phyloP scores from a whole-genome alignment of 2,113 vertebrate genomes.

The Nothocercus julius region DNA sequence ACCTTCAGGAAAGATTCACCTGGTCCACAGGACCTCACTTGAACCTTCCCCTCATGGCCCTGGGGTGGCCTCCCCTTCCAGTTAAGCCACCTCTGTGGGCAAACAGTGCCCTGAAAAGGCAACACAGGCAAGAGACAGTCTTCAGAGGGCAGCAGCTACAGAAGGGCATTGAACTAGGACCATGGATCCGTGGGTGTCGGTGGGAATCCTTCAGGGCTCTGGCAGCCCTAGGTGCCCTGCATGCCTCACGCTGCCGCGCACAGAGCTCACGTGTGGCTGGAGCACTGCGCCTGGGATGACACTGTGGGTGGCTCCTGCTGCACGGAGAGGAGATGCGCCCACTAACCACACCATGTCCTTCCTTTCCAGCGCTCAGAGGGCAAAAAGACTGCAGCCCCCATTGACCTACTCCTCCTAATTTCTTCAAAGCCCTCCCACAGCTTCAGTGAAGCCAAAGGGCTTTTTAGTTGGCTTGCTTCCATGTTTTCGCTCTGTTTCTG shows the following conservation, averaged over 20 bases:
- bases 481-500: background rate
- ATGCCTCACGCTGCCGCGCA: background rate
- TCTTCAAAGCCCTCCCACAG: background rate
- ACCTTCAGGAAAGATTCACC: background rate
- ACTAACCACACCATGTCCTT: accelerated
- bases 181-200: background rate
- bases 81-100: background rate
- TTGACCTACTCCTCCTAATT: background rate
- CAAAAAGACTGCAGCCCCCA: background rate
- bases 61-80: background rate
- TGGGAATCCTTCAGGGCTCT: background rate
- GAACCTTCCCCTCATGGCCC: background rate
- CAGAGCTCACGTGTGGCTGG: background rate
- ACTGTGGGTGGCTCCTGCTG: accelerated
- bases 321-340: accelerated
- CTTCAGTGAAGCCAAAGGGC: background rate
- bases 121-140: background rate
- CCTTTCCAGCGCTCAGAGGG: background rate
- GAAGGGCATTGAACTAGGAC: background rate
- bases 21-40: background rate
- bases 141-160: background rate
- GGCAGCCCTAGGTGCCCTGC: background rate
- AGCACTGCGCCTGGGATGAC: accelerated
- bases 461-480: background rate
- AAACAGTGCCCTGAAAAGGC: background rate